Evolutionary conservation across 2,113 vertebrate species (phyloP), one percentile per base, ranked within the genome.

Genomic region (Aegithalos caudatus): DNA sequence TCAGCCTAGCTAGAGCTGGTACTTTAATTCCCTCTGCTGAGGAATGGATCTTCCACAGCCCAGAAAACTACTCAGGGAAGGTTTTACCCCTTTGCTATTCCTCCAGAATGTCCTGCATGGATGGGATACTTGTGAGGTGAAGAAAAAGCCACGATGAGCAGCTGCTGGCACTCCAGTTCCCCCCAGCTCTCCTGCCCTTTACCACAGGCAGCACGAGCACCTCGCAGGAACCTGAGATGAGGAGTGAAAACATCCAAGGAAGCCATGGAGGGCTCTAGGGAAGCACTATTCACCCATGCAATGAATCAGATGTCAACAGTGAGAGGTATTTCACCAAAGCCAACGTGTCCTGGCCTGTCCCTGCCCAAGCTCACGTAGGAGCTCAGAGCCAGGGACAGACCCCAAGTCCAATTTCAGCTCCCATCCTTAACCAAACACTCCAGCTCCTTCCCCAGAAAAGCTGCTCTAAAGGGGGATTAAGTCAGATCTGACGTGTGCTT

Each of bases 381-480:
- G 33, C 70, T 77, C 2, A 0, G 19, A 81, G 80, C 38, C 65
- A 81, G 47, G 22, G 67, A 71, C 53, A 69, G 86, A 86, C 50
- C 90, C 62, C 35, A 77, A 3, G 62, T 31, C 81, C 84, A 70
- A 62, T 42, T 80, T 54, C 87, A 95, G 66, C 71, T 94, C 85
- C 85, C 79, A 88, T 85, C 91, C 94, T 85, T 94, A 94, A 92
- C 71, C 90, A 97, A 96, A 97, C 81, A 81, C 84, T 93, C 73
- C 51, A 65, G 42, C 33, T 86, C 86, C 88, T 95, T 84, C 70
- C 73, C 53, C 57, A 86, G 86, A 86, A 91, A 74, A 16, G 40
- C 31, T 29, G 37, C 61, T 60, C 65, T 74, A 56, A 88, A 76
- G 53, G 47, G 47, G 78, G 80, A 93, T 96, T 97, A 95, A 90